Percentiles rank a stretch among this genome's conserved stretches.
phyloP scores from a whole-genome alignment of 2,888 invertebrate genomes.

The Saturnia pavonia region DNA sequence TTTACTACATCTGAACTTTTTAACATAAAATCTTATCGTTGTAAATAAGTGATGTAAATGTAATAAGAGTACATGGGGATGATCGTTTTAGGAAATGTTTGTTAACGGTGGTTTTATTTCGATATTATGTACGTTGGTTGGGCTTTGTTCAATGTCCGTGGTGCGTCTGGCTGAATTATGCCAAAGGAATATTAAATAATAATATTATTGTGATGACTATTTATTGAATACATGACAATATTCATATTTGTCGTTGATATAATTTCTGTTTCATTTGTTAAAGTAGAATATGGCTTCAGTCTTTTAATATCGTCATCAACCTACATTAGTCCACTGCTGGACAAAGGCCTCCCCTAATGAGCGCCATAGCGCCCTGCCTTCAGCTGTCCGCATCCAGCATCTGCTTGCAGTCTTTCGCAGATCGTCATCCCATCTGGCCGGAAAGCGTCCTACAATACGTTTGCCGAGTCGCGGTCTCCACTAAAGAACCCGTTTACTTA shows the following conservation, averaged over 20 bases:
- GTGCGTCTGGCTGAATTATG: slow-evolving; percentile 57
- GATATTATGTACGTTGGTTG: slow-evolving; percentile 55
- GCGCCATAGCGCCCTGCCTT: too few species aligned
- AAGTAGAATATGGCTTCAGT: background rate
- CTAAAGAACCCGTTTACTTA: too few species aligned
- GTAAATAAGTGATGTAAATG: slow-evolving; percentile 43
- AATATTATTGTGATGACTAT: slow-evolving; percentile 51
- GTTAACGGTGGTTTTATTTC: slow-evolving; percentile 38
- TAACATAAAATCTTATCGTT: background rate
- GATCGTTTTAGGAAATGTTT: slow-evolving; percentile 35
- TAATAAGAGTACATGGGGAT: slow-evolving; percentile 29
- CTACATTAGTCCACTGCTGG: too few species aligned
- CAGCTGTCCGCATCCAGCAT: too few species aligned
- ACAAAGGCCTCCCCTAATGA: too few species aligned
- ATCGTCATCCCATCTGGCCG: too few species aligned
- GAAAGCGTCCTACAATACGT: too few species aligned
- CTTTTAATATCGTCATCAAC: too few species aligned
- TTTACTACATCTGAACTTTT: background rate
- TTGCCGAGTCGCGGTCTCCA: too few species aligned
- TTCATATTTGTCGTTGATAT: slow-evolving; percentile 50
- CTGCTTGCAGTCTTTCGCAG: too few species aligned
- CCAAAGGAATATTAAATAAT: slow-evolving; percentile 55
- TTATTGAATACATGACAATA: slow-evolving; percentile 74
- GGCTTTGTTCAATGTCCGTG: slow-evolving; percentile 67
- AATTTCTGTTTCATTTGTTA: slow-evolving; percentile 27